These are phyloP conservation scores for Poeciliopsis retropinna DNA, from an alignment of 2,113 vertebrate genomes.

Conservation along the genomic window DNA sequence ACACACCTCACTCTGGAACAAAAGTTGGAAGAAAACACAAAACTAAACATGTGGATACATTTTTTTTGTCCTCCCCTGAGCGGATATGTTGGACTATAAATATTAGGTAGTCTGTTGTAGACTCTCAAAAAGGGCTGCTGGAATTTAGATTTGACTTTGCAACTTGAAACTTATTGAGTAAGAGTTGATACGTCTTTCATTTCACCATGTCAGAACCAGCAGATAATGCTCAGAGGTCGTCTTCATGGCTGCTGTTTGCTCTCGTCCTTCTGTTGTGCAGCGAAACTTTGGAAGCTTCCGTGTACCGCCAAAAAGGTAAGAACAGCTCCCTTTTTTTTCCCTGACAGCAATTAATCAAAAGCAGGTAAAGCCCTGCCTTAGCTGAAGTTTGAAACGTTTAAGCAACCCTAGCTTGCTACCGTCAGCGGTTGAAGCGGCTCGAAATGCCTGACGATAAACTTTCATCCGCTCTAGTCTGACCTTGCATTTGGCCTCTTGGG, in stretches of 20 bases:
- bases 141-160: not conserved
- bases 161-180: not conserved
- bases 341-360: not conserved
- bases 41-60: slow-evolving; percentile 33
- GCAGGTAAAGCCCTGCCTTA: not conserved
- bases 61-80: slow-evolving; percentile 9
- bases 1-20: slow-evolving; percentile 42
- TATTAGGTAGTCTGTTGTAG: slow-evolving; percentile 36
- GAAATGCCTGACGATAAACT: slow-evolving; percentile 6
- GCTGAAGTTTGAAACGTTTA: not conserved
- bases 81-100: slow-evolving; percentile 61
- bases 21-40: slow-evolving; percentile 48
- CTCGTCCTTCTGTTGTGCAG: slow-evolving; percentile 41
- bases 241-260: slow-evolving; percentile 18
- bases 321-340: not conserved
- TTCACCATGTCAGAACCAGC: slow-evolving; percentile 34
- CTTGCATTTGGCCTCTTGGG: slow-evolving; percentile 28
- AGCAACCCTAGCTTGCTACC: slow-evolving; percentile 5
- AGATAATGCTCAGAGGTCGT: slow-evolving; percentile 4
- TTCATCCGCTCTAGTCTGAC: slow-evolving; percentile 28
- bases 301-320: slow-evolving; percentile 67
- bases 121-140: slow-evolving; percentile 18
- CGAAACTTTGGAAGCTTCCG: slow-evolving; percentile 55
- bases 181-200: not conserved
- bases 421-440: slow-evolving; percentile 7